phyloP scores from a whole-genome alignment of 92 coral and sea anemone genomes.

The Meandrina meandrites region DNA sequence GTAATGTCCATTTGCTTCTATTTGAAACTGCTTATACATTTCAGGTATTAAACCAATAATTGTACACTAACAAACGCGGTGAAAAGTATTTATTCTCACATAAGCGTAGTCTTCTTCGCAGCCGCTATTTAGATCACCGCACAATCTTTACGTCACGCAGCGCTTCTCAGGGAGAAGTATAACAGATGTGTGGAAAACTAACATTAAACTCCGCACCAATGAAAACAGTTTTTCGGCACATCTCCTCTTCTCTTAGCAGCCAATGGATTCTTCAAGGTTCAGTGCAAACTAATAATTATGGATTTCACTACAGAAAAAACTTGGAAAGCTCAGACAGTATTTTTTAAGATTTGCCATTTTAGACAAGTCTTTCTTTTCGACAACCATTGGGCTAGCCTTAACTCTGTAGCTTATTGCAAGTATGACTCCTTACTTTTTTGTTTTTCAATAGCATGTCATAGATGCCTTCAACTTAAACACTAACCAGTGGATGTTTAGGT shows the following conservation, averaged over 20 bases:
- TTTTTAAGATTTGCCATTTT: not conserved
- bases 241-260: not conserved
- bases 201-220: not conserved
- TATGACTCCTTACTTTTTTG: not conserved
- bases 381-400: not conserved
- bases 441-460: conserved; percentile 52
- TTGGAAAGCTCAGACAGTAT: not conserved
- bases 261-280: too few species aligned
- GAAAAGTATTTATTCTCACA: not conserved
- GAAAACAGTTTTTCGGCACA: too few species aligned
- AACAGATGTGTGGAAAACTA: not conserved
- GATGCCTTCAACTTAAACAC: conserved; percentile 69
- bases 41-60: conserved; percentile 38
- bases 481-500: conserved; percentile 72
- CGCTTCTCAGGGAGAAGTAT: not conserved
- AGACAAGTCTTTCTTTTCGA: not conserved
- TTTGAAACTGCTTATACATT: conserved; percentile 68
- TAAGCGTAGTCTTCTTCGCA: not conserved
- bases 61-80: not conserved
- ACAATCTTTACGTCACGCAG: too few species aligned
- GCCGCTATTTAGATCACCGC: not conserved
- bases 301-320: not conserved
- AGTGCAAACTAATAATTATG: too few species aligned
- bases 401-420: not conserved
- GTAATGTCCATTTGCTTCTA: conserved; percentile 48